Conservation (phyloP, 2,797 vertebrate genomes). For the Anisognathus igniventris region DNA sequence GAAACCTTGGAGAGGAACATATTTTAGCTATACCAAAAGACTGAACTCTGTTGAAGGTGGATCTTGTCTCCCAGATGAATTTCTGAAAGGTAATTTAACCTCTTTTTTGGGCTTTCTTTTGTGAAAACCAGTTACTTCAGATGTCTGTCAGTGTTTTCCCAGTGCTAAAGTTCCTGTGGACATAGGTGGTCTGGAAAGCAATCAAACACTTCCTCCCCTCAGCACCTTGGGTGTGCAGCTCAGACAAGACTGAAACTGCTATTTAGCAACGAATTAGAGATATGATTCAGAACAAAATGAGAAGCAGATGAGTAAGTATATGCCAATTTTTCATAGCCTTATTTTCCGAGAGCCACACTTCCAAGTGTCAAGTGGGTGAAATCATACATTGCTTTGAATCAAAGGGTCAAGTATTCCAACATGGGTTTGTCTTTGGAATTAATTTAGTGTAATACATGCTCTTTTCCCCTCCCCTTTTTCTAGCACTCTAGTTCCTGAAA, state of each 20-base stretch:
- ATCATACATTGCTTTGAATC: neutral
- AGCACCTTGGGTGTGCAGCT: neutral
- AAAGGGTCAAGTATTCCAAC: conserved; percentile 45
- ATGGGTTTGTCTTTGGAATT: conserved; percentile 11
- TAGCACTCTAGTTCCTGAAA: conserved; percentile 52
- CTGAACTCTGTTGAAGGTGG: neutral
- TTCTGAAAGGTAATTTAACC: neutral
- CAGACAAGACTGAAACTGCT: neutral
- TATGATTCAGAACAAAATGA: neutral
- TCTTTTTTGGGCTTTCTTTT: neutral
- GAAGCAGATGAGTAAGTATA: neutral
- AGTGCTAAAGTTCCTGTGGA: neutral
- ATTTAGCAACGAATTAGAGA: conserved; percentile 18
- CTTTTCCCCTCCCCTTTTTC: neutral
- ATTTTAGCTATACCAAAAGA: neutral
- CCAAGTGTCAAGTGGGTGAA: conserved; percentile 16
- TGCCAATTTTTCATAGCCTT: neutral
- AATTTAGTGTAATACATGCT: conserved; percentile 6
- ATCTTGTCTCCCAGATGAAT: neutral
- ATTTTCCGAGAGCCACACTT: conserved; percentile 4
- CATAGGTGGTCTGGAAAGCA: neutral
- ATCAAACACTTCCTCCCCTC: neutral
- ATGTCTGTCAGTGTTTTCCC: neutral
- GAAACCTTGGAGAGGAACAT: neutral
- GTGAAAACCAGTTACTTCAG: neutral